These are phyloP conservation scores for Cirrhinus molitorella DNA, from an alignment of 2,797 vertebrate genomes.

Conservation along the genomic window DNA sequence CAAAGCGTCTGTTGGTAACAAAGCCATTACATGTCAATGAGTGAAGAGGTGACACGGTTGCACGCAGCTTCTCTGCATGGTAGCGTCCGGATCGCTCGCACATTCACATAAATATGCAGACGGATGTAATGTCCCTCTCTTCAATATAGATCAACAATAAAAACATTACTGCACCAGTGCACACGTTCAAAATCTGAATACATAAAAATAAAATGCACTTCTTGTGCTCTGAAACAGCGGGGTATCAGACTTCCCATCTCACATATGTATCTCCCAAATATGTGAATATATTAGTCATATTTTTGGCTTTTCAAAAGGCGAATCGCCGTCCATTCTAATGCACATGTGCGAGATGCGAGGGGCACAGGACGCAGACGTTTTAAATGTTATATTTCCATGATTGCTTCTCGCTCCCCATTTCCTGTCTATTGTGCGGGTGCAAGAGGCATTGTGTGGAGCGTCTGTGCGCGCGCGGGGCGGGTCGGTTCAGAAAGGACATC, in stretches of 20 bases:
- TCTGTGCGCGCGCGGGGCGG: conserved; percentile 62
- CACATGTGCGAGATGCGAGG: conserved; percentile 68
- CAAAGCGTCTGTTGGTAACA: conserved; percentile 67
- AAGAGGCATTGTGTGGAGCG: conserved; percentile 77
- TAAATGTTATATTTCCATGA: conserved; percentile 82
- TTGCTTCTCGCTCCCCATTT: conserved; percentile 80
- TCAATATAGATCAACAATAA: conserved; percentile 26
- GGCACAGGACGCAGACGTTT: conserved; percentile 69
- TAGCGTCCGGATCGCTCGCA: conserved; percentile 56
- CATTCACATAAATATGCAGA: conserved; percentile 41
- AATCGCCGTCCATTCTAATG: conserved; percentile 73
- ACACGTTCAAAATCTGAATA: conserved; percentile 11
- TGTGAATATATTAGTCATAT: conserved; percentile 72
- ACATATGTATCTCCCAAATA: conserved; percentile 70
- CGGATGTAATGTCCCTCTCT: conserved; percentile 6
- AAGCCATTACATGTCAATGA: conserved; percentile 68
- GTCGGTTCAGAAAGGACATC: conserved; percentile 75
- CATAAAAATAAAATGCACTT: background rate
- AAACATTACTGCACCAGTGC: conserved; percentile 31
- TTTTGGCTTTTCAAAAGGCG: conserved; percentile 62
- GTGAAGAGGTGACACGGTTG: conserved; percentile 63
- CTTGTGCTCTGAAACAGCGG: conserved; percentile 67
- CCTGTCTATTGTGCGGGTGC: conserved; percentile 81
- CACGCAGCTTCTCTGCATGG: conserved; percentile 62
- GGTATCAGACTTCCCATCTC: conserved; percentile 58